A percentile compares a stretch with the other conserved stretches of the same genome.
phyloP scores from a whole-genome alignment of 2,113 vertebrate species.

The Suncus etruscus region DNA sequence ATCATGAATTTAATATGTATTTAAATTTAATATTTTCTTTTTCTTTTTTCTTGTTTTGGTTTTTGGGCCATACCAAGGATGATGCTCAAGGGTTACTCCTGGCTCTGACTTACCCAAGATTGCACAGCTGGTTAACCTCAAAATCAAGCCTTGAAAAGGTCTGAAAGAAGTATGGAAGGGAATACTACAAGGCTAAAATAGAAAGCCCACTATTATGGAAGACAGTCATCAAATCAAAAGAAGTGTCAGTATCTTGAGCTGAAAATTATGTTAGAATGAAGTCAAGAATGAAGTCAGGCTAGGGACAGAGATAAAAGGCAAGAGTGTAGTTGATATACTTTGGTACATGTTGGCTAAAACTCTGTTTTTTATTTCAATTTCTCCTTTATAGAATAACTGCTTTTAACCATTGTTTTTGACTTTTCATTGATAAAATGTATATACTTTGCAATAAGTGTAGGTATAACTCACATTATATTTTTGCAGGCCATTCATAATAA shows the following conservation, averaged over 20 bases:
- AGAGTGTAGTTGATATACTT: constrained; percentile 70
- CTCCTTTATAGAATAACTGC: constrained; percentile 72
- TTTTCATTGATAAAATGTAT: constrained; percentile 82
- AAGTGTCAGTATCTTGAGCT: neutral
- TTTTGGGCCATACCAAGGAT: too few relatives aligned
- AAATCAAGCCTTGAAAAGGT: constrained; percentile 3
- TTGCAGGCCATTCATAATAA: constrained; percentile 83
- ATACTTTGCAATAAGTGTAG: constrained; percentile 79
- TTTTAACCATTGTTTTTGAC: constrained; percentile 81
- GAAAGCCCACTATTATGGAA: neutral
- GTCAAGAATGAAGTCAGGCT: neutral
- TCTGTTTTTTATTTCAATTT: constrained; percentile 78
- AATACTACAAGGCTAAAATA: neutral
- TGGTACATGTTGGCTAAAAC: constrained; percentile 80
- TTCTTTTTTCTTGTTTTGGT: neutral
- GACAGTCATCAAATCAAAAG: neutral
- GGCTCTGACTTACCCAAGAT: neutral
- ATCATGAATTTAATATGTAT: neutral
- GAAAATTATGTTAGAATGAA: neutral
- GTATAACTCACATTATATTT: constrained; percentile 81
- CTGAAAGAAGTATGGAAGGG: neutral
- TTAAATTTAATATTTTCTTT: neutral
- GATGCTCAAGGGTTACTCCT: too few relatives aligned
- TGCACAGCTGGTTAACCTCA: constrained; percentile 44
- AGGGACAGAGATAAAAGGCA: neutral